Conservation (phyloP, 2,113 vertebrate species). For the Corythoichthys haematopterus region DNA sequence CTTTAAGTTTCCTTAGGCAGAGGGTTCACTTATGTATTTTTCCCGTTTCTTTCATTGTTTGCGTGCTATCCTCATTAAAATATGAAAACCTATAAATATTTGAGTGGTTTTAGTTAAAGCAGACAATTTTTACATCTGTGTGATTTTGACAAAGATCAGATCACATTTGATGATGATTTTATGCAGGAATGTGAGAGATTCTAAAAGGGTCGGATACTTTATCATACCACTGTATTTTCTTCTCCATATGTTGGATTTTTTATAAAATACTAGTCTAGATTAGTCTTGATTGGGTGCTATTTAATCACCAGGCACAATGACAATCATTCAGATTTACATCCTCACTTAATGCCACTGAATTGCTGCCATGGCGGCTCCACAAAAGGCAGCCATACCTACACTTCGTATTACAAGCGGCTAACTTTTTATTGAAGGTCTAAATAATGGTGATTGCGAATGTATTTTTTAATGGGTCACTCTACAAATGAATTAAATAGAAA, state of each 20-base stretch:
- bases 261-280: neutral
- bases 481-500: neutral
- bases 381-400: neutral
- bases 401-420: neutral
- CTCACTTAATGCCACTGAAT: neutral
- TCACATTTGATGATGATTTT: too few species aligned
- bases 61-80: too few species aligned
- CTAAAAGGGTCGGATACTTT: too few species aligned
- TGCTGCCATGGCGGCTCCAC: neutral
- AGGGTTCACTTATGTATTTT: too few species aligned
- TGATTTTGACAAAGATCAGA: too few species aligned
- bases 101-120: too few species aligned
- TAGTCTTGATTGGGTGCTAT: neutral
- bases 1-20: neutral
- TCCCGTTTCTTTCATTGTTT: too few species aligned
- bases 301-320: neutral
- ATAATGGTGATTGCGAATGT: conserved; percentile 11
- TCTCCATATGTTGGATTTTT: neutral
- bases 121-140: too few species aligned
- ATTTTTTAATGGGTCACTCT: too few species aligned
- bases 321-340: neutral
- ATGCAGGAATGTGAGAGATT: too few species aligned
- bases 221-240: neutral
- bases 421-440: neutral
- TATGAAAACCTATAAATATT: too few species aligned